Base-by-base conservation (phyloP, 2,797 vertebrate genomes). In the Arvicola amphibius region DNA sequence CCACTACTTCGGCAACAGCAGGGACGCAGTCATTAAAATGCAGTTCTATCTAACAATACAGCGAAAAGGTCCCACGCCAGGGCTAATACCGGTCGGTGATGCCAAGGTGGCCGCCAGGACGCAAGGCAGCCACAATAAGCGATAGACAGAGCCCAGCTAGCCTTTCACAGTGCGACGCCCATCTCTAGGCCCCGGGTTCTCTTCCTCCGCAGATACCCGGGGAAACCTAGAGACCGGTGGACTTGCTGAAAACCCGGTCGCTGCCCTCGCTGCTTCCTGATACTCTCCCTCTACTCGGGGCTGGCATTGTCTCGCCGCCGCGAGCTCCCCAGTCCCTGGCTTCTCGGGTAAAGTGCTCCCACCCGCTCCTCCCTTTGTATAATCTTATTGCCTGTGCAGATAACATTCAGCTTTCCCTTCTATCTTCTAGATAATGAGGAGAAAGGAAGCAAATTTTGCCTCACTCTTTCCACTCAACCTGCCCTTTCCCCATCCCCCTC, bases 41-140 rank as follows among this genome's bases (percentile, higher is more conserved):
- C 97, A 96, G 96, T 98, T 95, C 92, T 95, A 91, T 95, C 98
- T 97, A 98, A 98, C 98, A 98, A 98, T 97, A 98, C 94, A 19
- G 88, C 1, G 74, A 65, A 92, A 83, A 92, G 93, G 59, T 81
- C 93, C 90, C 5, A 19, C 32, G 67, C 80, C 59, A 27, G 56
- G 56, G 74, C 92, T 93, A 10, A 88, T 5, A 56, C 96, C 79
- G 19, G 83, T 81, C 48, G 19, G 21, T 43, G 56, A n/a, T 25
- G 86, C 91, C 4, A 3, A 13, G 43, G 90, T 91, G 17, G 90
- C 94, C 17, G n/a, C 96, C 91, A 5, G 32, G 34, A 92, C 80
- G 14, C 8, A 5, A 59, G 65, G 77, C 6, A 17, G 51, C 81
- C 71, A 94, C 97, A 78, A 34, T 46, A 51, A 86, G 61, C 34